Conservation (phyloP, 64 coral and sea anemone species). For the Actinia equina region DNA sequence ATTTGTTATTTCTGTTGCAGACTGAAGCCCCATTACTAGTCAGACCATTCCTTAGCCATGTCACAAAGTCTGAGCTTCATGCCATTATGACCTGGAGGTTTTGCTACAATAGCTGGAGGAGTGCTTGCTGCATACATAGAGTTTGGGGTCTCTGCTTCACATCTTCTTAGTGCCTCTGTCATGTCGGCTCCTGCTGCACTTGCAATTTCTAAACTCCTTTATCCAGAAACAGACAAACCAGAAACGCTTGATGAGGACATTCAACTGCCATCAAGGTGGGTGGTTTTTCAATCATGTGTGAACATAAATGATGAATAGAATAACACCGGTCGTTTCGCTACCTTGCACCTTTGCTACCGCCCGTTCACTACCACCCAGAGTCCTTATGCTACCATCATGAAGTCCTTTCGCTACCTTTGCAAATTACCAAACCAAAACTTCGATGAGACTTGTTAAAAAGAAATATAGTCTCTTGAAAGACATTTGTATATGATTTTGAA, state of each 20-base stretch:
- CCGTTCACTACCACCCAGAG: no score
- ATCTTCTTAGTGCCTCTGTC: slow-evolving; percentile 82
- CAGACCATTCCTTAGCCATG: slow-evolving; percentile 74
- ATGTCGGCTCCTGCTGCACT: slow-evolving; percentile 95
- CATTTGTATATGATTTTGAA: no score
- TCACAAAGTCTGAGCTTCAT: slow-evolving; percentile 95
- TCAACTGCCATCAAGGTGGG: slow-evolving; percentile 79
- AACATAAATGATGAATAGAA: not conserved
- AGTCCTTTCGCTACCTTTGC: no score
- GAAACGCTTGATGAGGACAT: slow-evolving; percentile 77
- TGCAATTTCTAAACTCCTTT: slow-evolving; percentile 83
- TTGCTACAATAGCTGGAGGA: slow-evolving; percentile 91
- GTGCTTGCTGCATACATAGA: slow-evolving; percentile 85
- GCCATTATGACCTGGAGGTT: slow-evolving; percentile 91
- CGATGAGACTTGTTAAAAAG: no score
- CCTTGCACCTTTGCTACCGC: no score
- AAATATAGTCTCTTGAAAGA: no score
- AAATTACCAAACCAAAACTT: no score
- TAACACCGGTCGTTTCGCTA: no score
- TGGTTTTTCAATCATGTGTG: not conserved
- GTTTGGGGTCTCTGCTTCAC: slow-evolving; percentile 76
- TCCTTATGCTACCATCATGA: no score
- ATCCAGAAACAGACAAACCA: slow-evolving; percentile 79
- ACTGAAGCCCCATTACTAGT: slow-evolving; percentile 86
- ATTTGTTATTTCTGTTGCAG: slow-evolving; percentile 18